phyloP scores from a whole-genome alignment of 1,140 invertebrate species.

The Lasioglossum albipes region DNA sequence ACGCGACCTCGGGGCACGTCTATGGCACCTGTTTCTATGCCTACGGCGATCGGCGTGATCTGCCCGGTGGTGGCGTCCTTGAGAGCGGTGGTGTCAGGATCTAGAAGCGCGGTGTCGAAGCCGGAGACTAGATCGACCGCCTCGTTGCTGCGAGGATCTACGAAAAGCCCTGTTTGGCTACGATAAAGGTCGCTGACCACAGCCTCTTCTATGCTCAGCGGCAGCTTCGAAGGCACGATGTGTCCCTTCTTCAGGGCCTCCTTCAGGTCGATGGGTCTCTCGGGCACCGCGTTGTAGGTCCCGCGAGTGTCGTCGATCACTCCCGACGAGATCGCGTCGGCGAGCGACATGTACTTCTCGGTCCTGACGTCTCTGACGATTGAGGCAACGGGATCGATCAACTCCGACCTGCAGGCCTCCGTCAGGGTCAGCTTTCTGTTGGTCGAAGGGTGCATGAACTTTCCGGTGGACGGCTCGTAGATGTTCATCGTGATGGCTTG shows the following conservation, averaged over 20 bases:
- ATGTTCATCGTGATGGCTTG: slow-evolving; percentile 91
- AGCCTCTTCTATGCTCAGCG: slow-evolving; percentile 88
- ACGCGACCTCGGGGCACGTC: slow-evolving; percentile 88
- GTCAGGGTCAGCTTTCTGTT: slow-evolving; percentile 89
- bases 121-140: slow-evolving; percentile 86
- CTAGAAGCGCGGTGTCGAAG: slow-evolving; percentile 86
- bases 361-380: slow-evolving; percentile 87
- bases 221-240: slow-evolving; percentile 86
- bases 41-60: slow-evolving; percentile 86
- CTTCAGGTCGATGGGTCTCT: slow-evolving; percentile 82
- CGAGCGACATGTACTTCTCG: slow-evolving; percentile 86
- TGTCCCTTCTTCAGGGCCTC: slow-evolving; percentile 87
- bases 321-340: slow-evolving; percentile 87
- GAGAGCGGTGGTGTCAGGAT: slow-evolving; percentile 87
- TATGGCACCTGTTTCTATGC: slow-evolving; percentile 90
- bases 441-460: slow-evolving; percentile 90
- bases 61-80: slow-evolving; percentile 88
- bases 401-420: slow-evolving; percentile 87
- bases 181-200: slow-evolving; percentile 88
- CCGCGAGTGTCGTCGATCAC: slow-evolving; percentile 88
- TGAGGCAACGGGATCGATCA: slow-evolving; percentile 90
- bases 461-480: slow-evolving; percentile 86
- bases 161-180: slow-evolving; percentile 88
- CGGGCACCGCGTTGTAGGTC: slow-evolving; percentile 80
- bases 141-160: slow-evolving; percentile 87